Conservation (phyloP, 2,113 vertebrate genomes). For the Spilogale gracilis region DNA sequence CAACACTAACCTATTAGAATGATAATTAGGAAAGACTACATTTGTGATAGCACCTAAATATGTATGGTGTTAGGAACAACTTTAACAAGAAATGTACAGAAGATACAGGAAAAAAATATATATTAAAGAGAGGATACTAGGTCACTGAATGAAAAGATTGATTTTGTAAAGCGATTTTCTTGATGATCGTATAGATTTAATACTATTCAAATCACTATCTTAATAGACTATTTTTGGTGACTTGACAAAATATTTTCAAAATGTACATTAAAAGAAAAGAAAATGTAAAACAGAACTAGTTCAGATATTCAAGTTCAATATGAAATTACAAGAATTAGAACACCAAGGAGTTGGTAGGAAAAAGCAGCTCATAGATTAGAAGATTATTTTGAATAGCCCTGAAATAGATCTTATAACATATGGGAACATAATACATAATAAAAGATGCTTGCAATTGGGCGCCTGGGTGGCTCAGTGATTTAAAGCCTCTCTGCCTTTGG, state of each 20-base stretch:
- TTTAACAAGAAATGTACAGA: not conserved
- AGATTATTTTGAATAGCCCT: not conserved
- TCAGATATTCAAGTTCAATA: not conserved
- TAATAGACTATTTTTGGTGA: not conserved
- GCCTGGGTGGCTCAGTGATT: no score
- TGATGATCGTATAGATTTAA: not conserved
- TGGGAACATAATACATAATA: not conserved
- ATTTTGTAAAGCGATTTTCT: not conserved
- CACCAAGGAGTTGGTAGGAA: not conserved
- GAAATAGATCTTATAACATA: not conserved
- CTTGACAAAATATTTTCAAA: not conserved
- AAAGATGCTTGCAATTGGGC: not conserved
- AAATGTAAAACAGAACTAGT: not conserved
- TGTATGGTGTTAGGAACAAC: not conserved
- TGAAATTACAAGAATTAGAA: conserved; percentile 41
- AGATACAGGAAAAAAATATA: not conserved
- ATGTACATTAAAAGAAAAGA: not conserved
- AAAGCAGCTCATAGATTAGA: not conserved
- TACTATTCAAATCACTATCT: not conserved
- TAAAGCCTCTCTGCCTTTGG: no score
- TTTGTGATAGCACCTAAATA: not conserved
- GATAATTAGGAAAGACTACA: not conserved
- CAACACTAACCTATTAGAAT: not conserved
- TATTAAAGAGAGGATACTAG: not conserved
- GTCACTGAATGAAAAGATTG: not conserved